These are phyloP conservation scores for Pygocentrus nattereri DNA, from an alignment of 2,797 vertebrate species.

Conservation along the genomic window DNA sequence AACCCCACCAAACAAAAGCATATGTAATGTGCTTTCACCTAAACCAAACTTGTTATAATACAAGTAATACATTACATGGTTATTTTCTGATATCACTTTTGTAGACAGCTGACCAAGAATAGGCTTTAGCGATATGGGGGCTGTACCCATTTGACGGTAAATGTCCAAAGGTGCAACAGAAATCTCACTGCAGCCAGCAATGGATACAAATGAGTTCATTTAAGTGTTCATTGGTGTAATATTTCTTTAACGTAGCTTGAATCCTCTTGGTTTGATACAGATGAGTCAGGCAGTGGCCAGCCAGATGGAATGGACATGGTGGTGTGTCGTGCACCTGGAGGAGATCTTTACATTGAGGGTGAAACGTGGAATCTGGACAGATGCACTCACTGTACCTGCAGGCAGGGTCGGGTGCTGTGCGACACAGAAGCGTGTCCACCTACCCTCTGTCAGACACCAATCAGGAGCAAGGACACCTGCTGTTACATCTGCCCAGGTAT, in stretches of 20 bases:
- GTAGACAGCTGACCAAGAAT: background rate
- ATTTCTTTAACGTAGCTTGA: background rate
- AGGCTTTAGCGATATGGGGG: too few relatives aligned
- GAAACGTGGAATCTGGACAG: slow-evolving; percentile 86
- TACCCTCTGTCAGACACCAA: slow-evolving; percentile 77
- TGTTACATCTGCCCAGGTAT: slow-evolving; percentile 81
- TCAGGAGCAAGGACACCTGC: slow-evolving; percentile 79
- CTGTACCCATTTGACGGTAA: background rate
- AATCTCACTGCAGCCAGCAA: background rate
- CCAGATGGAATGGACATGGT: slow-evolving; percentile 81
- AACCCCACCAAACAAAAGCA: slow-evolving; percentile 38
- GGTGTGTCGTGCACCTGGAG: slow-evolving; percentile 82
- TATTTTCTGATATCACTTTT: background rate
- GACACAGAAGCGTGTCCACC: slow-evolving; percentile 84
- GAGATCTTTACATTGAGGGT: slow-evolving; percentile 84
- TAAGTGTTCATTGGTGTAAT: background rate
- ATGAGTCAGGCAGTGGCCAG: slow-evolving; percentile 84
- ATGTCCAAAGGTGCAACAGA: background rate
- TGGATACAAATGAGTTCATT: too few relatives aligned
- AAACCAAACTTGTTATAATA: background rate
- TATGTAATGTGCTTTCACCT: background rate
- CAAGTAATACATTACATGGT: too few relatives aligned
- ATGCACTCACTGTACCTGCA: slow-evolving; percentile 83
- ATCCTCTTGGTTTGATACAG: slow-evolving; percentile 58
- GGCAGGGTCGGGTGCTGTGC: slow-evolving; percentile 82